Evolutionary conservation across 30 jellyfish, hydroid and myxozoan species (phyloP), one percentile per base, ranked within the genome.

Genomic region (Cassiopea xamachana): DNA sequence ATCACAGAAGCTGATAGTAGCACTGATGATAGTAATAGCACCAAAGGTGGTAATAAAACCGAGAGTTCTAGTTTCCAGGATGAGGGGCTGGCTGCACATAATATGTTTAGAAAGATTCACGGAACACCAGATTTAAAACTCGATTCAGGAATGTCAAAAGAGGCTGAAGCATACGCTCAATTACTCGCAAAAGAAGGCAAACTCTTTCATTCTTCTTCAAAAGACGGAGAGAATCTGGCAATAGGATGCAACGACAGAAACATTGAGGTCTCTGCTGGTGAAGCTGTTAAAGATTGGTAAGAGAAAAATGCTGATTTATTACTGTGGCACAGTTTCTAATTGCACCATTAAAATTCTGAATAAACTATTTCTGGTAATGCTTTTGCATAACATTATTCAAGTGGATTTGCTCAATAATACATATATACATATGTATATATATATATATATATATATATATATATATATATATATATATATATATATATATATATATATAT

Each of bases 161-260:
- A 86, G 73, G 99, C 99, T 4, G 98, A 92, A 55, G 92, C 91
- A 14, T 92, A 83, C 60, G 99, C 99, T 1, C 79, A 91, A 49
- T 48, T 82, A 61, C 62, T 96, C 19, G 99, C 99, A 4, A 87
- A 86, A 12, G 95, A 84, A 18, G 97, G 97, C 44, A 78, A 80
- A 70, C 77, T 96, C 70, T 55, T 84, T 62, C 99, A 96, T 78
- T 92, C 99, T 1, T 77, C 88, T 6, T 88, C 98, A 16, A 97
- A 90, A 77, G 98, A 96, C 68, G 99, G 99, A 27, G 97, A 89
- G 64, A 92, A 89, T 71, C 68, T 91, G 50, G 92, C 90, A 1
- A 71, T 83, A 81, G 97, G 90, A 1, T 96, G 99, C 80, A 81
- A 81, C 75, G 69, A 60, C 7, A 88, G 92, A 72, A 98, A 82